A percentile compares a stretch with the other conserved stretches of the same genome.
Evolutionary conservation across 1,140 invertebrate genomes (phyloP).

Genomic region (Dermatophagoides farinae): DNA sequence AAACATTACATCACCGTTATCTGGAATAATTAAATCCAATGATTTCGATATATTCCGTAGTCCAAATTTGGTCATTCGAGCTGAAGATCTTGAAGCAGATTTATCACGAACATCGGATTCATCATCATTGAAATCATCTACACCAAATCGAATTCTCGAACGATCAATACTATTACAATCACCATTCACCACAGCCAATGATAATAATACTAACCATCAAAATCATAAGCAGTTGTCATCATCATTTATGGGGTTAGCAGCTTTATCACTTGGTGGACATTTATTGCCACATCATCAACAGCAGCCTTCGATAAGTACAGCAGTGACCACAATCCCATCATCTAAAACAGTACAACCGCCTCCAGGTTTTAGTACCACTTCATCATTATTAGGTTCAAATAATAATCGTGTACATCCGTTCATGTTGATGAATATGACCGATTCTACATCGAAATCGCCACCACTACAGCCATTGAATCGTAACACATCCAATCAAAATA

Average conservation of each 20-base stretch:
- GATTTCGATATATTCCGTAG: not conserved
- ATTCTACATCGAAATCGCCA: too few relatives aligned
- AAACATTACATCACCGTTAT: not conserved
- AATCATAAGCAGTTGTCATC: not conserved
- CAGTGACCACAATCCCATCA: not conserved
- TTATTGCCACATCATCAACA: not conserved
- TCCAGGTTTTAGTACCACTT: too few relatives aligned
- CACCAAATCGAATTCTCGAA: not conserved
- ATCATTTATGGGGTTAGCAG: too few relatives aligned
- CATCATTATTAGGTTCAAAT: too few relatives aligned
- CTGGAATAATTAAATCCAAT: not conserved
- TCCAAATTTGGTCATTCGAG: not conserved
- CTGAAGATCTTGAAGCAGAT: constrained; percentile 1
- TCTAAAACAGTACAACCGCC: not conserved
- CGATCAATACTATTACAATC: not conserved
- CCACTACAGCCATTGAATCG: too few relatives aligned
- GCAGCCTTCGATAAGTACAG: not conserved
- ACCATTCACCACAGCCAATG: not conserved
- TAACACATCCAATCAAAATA: too few relatives aligned
- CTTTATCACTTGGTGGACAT: too few relatives aligned
- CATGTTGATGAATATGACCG: too few relatives aligned
- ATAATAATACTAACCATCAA: not conserved
- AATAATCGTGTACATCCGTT: too few relatives aligned
- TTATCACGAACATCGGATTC: not conserved
- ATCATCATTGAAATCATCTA: not conserved